Base-by-base conservation (phyloP, 2,113 vertebrate species). In the Barbus barbus region DNA sequence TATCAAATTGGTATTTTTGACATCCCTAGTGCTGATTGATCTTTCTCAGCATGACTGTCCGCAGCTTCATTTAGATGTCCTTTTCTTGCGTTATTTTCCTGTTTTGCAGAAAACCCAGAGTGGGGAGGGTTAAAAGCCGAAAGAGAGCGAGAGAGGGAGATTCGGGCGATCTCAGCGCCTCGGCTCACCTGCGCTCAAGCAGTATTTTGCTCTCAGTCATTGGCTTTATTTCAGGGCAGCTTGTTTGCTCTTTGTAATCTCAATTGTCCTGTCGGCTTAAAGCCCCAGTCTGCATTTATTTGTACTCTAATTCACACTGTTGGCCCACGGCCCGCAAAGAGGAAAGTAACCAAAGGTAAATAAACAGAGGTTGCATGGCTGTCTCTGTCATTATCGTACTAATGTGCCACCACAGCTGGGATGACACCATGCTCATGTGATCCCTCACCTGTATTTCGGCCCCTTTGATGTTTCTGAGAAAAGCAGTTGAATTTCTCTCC, bases 131-230 rank as follows among this genome's bases (percentile, higher is more conserved):
- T 91, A 94, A 96, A 94, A 95, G 94, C 92, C 94, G 93, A 94
- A 96, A 96, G 94, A 95, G 93, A 95, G 95, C 94, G 94, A 96
- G 95, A 96, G 93, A 94, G 93, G 94, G 95, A 94, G 95, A 95
- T 94, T 94, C 94, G 90, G 41, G 71, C 83, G 58, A 75, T 83
- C 60, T 71, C 38, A 81, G 77, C 76, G 53, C 38, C 69, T 75
- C 67, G n/a, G 80, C n/a, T 56, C 56, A 73, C 44, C 79, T 88
- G 69, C 9, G 56, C 71, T 95, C 95, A 92, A 58, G 84, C 88
- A 83, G 61, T 78, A 12, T 87, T 78, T 88, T 80, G 76, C 75
- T 87, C 75, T 78, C 84, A 80, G n/a, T 86, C 75, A 67, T 83
- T 86, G 82, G 83, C 61, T 83, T 83, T 60, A 41, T 87, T 81